phyloP scores from a whole-genome alignment of 35 echinoderm and acorn worm species.

The Antedon bifida region DNA sequence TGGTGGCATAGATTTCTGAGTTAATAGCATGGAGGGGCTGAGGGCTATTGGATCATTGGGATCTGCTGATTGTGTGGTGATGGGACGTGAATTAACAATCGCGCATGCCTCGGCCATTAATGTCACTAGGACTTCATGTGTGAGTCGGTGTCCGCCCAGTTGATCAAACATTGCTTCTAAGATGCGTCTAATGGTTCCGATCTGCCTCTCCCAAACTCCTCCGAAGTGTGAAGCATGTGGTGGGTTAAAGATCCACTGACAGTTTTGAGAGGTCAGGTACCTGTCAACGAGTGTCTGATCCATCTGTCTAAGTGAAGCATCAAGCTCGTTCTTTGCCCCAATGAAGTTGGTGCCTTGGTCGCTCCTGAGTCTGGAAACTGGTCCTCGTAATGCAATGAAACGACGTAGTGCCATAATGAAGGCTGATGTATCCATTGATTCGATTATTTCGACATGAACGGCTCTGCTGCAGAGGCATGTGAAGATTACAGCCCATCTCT shows the following conservation, averaged over 20 bases:
- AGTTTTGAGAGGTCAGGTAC: neutral
- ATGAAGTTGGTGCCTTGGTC: conserved; percentile 37
- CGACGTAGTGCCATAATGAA: conserved; percentile 10
- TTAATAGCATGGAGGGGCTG: conserved; percentile 16
- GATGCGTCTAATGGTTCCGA: neutral
- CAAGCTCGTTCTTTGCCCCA: conserved; percentile 5
- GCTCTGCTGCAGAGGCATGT: conserved; percentile 13
- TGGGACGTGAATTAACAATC: conserved; percentile 38
- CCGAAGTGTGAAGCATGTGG: conserved; percentile 26
- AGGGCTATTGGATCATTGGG: conserved; percentile 12
- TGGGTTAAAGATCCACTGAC: conserved; percentile 27
- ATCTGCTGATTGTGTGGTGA: conserved; percentile 21
- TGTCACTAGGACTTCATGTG: conserved; percentile 34
- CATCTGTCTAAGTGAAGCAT: neutral
- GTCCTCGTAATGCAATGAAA: conserved; percentile 3
- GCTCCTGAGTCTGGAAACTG: conserved; percentile 12
- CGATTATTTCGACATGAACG: conserved; percentile 12
- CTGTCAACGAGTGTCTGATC: neutral
- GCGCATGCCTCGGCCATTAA: conserved; percentile 48
- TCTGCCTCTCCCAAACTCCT: conserved; percentile 24
- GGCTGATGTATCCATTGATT: conserved; percentile 7
- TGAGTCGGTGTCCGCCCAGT: conserved; percentile 18
- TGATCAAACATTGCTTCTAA: conserved; percentile 3
- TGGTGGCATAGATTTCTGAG: conserved; percentile 6
- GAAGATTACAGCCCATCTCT: conserved; percentile 27